Percentiles rank a stretch among this genome's conserved stretches.
These are phyloP conservation scores for Habrosyne pyritoides DNA, from an alignment of 2,888 invertebrate species.

Conservation along the genomic window DNA sequence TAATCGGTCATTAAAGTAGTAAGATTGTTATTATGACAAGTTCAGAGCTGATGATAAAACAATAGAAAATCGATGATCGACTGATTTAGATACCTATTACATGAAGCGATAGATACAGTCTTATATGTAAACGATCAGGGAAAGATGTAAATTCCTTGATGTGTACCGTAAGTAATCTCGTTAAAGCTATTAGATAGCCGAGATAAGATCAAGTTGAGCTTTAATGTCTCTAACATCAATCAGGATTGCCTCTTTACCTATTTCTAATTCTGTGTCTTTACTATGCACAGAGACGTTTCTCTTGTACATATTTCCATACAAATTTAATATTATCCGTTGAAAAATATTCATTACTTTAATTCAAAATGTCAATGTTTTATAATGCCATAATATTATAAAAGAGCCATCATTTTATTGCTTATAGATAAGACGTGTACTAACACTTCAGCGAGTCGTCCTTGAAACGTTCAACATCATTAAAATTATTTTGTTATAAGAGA, in stretches of 20 bases:
- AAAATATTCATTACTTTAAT: too few species aligned
- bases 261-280: conserved; percentile 48
- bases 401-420: conserved; percentile 15
- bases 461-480: conserved; percentile 49
- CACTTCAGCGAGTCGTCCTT: conserved; percentile 42
- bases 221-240: conserved; percentile 71
- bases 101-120: conserved; percentile 2
- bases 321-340: too few species aligned
- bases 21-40: conserved; percentile 36
- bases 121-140: conserved; percentile 39
- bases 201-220: conserved; percentile 65
- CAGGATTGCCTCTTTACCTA: conserved; percentile 54
- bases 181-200: conserved; percentile 68
- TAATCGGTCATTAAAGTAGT: conserved; percentile 66
- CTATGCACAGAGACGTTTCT: conserved; percentile 28
- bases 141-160: conserved; percentile 57
- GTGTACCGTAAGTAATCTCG: conserved; percentile 75
- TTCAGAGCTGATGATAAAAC: conserved; percentile 22
- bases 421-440: conserved; percentile 19
- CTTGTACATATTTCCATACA: not conserved
- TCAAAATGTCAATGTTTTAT: not conserved
- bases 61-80: not conserved
- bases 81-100: not conserved
- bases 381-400: not conserved
- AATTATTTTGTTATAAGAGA: conserved; percentile 35